Evolutionary conservation across 2,113 vertebrate species (phyloP).

Genomic region (Corvus cornix): DNA sequence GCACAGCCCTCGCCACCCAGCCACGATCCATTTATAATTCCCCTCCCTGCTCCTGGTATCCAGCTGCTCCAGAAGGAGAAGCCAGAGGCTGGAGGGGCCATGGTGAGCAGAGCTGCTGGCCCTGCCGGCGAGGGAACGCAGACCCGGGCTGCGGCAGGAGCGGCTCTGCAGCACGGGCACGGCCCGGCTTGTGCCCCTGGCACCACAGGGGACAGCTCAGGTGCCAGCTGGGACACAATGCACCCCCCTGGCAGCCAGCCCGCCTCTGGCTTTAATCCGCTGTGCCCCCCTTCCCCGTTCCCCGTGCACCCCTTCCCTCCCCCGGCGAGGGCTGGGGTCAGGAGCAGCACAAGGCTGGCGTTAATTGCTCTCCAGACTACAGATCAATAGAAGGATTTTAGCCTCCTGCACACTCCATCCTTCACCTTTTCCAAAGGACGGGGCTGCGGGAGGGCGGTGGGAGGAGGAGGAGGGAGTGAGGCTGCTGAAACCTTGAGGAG

Average conservation of each 20-base stretch:
- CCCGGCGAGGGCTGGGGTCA: neutral
- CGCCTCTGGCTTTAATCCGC: neutral
- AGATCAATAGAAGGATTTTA: slow-evolving; percentile 66
- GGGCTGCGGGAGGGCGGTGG: neutral
- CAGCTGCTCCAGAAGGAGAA: neutral
- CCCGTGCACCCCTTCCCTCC: neutral
- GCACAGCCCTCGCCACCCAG: neutral
- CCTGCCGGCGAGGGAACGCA: neutral
- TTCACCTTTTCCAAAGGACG: slow-evolving; percentile 54
- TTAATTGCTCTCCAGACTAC: slow-evolving; percentile 68
- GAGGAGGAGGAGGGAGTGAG: neutral
- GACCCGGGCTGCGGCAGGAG: neutral
- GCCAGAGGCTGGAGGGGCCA: neutral
- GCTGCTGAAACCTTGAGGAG: slow-evolving; percentile 46
- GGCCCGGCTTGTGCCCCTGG: fast-evolving
- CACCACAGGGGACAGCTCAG: neutral
- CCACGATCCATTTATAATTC: neutral
- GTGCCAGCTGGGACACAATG: neutral
- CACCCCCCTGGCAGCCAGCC: neutral
- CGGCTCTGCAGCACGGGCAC: neutral
- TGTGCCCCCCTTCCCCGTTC: neutral
- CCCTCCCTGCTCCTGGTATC: neutral
- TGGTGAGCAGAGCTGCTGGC: neutral
- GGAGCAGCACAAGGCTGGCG: neutral
- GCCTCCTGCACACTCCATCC: slow-evolving; percentile 67